A percentile compares a stretch with the other conserved stretches of the same genome.
phyloP scores from a whole-genome alignment of 2,797 vertebrate genomes.

The Phataginus tetradactyla region DNA sequence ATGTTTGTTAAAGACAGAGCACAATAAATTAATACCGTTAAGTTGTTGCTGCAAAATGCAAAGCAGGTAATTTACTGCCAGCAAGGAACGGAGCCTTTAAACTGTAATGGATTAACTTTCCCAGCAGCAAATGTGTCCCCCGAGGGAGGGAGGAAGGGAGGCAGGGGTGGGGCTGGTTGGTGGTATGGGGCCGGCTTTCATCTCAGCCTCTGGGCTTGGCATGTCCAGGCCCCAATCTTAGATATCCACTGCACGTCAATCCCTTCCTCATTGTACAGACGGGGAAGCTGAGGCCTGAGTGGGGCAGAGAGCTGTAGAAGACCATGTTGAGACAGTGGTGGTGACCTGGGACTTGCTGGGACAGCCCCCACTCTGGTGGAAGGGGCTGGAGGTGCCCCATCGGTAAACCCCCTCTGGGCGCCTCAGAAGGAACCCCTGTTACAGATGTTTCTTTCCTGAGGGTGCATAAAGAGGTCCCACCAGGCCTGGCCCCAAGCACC shows the following conservation, averaged over 20 bases:
- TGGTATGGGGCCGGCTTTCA: not conserved
- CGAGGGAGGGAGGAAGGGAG: not conserved
- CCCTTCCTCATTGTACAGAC: not conserved
- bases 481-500: not conserved
- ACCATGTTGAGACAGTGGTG: fast-evolving
- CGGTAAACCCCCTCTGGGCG: not conserved
- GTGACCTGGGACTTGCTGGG: not conserved
- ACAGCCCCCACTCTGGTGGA: not conserved
- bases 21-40: constrained; percentile 89
- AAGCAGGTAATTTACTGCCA: constrained; percentile 86
- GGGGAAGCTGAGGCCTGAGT: not conserved
- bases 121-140: constrained; percentile 76
- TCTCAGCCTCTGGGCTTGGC: not conserved
- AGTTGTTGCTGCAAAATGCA: constrained; percentile 87
- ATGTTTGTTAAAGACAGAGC: constrained; percentile 90
- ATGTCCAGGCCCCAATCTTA: not conserved
- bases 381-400: too few species aligned
- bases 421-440: not conserved
- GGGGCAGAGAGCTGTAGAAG: too few species aligned
- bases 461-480: not conserved
- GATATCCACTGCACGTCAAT: not conserved
- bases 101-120: constrained; percentile 85
- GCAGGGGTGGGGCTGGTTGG: not conserved
- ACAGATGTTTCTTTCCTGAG: not conserved
- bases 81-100: constrained; percentile 78